Conservation (phyloP, 2,888 invertebrate genomes). For the Geophilus truncorum region DNA sequence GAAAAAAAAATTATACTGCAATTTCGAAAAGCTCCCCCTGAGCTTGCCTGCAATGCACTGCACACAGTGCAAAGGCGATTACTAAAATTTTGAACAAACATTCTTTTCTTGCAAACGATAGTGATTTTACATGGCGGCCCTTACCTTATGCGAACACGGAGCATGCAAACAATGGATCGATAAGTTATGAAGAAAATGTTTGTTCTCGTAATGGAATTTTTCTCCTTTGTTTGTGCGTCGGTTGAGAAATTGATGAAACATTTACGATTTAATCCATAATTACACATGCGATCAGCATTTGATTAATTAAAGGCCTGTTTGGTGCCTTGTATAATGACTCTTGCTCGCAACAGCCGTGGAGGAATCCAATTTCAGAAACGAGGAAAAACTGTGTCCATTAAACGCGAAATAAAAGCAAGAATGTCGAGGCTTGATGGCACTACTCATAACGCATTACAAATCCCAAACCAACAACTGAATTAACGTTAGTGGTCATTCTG, state of each 20-base stretch:
- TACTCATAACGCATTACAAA: background rate
- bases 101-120: background rate
- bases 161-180: background rate
- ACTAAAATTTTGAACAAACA: background rate
- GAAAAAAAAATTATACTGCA: background rate
- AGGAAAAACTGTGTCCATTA: background rate
- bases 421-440: background rate
- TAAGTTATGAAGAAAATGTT: slow-evolving; percentile 6
- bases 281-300: background rate
- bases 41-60: background rate
- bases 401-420: background rate
- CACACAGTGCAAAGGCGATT: background rate
- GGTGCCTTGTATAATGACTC: background rate
- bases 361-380: background rate
- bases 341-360: background rate
- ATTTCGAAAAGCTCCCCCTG: background rate
- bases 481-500: background rate
- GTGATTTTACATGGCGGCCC: background rate
- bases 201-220: background rate
- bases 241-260: background rate
- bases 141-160: background rate
- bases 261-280: background rate
- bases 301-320: background rate
- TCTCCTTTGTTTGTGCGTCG: background rate
- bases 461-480: background rate